Conservation (phyloP, 1,140 invertebrate species). For the Drosophila nebulosa region DNA sequence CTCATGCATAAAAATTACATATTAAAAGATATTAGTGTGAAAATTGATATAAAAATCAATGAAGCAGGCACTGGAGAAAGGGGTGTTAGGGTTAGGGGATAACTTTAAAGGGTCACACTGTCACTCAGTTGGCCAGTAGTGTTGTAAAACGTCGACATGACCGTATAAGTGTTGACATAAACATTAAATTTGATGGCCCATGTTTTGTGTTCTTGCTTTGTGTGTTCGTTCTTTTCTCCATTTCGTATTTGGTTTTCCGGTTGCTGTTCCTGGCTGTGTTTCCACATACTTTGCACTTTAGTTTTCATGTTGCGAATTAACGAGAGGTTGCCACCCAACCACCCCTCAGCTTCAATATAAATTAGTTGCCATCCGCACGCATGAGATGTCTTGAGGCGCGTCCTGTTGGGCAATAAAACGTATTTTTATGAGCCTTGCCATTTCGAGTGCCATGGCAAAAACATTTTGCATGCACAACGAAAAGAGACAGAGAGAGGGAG, state of each 20-base stretch:
- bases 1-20: constrained; percentile 78
- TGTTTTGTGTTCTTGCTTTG: constrained; percentile 30
- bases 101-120: constrained; percentile 57
- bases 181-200: constrained; percentile 74
- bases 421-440: constrained; percentile 68
- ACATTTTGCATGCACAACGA: constrained; percentile 63
- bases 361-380: constrained; percentile 60
- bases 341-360: constrained; percentile 45
- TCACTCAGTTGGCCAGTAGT: constrained; percentile 18
- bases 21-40: constrained; percentile 77
- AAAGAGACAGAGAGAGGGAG: constrained; percentile 9
- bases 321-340: constrained; percentile 49
- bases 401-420: constrained; percentile 73
- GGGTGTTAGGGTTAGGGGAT: constrained; percentile 19
- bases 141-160: constrained; percentile 55
- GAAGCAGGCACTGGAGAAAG: constrained; percentile 41
- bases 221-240: not conserved
- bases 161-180: constrained; percentile 74
- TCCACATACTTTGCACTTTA: constrained; percentile 67
- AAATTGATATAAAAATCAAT: constrained; percentile 79
- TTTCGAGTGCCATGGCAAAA: constrained; percentile 45
- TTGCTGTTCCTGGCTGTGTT: constrained; percentile 4
- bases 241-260: not conserved
- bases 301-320: constrained; percentile 76
- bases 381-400: constrained; percentile 66